phyloP scores from a whole-genome alignment of 2,888 invertebrate genomes.

The Halocaridina rubra region DNA sequence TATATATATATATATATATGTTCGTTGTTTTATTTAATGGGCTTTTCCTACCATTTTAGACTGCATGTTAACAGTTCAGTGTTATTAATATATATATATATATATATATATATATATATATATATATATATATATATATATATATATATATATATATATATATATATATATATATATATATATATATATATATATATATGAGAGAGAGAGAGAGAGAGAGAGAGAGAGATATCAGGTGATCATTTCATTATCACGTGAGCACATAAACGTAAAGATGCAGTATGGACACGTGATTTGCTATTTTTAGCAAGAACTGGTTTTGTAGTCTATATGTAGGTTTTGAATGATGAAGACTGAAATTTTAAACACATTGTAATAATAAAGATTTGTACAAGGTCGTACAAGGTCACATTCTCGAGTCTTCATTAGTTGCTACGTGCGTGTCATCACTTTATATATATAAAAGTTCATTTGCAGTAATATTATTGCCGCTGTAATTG shows the following conservation, averaged over 20 bases:
- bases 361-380: too few relatives aligned
- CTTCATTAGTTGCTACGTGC: too few relatives aligned
- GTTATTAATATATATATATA: neutral
- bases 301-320: neutral
- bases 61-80: too few relatives aligned
- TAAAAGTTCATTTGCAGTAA: too few relatives aligned
- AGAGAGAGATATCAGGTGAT: neutral
- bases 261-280: too few relatives aligned
- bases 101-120: constrained; percentile 6
- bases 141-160: constrained; percentile 32
- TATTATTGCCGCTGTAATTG: too few relatives aligned
- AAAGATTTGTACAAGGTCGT: neutral
- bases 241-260: too few relatives aligned
- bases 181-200: constrained; percentile 16
- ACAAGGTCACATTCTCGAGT: too few relatives aligned
- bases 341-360: too few relatives aligned
- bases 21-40: neutral
- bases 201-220: neutral
- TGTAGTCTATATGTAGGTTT: too few relatives aligned
- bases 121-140: constrained; percentile 22
- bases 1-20: neutral
- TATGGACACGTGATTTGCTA: neutral
- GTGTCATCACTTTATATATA: too few relatives aligned
- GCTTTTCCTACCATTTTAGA: too few relatives aligned
- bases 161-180: constrained; percentile 32